A percentile compares a stretch with the other conserved stretches of the same genome.
phyloP scores from a whole-genome alignment of 2,888 invertebrate species.

The Rapana venosa region DNA sequence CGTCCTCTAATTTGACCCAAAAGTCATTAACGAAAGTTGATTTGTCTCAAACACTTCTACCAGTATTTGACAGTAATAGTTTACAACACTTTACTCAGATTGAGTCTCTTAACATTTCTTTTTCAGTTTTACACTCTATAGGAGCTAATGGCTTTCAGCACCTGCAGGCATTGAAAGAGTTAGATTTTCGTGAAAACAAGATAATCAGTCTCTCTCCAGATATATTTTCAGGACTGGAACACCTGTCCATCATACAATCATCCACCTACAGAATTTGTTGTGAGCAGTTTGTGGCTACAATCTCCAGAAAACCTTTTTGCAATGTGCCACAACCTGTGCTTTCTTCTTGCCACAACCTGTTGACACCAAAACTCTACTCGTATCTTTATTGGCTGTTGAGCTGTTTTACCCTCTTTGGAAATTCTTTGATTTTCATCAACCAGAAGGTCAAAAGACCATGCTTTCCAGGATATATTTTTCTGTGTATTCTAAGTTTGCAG shows the following conservation, averaged over 20 bases:
- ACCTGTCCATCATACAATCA: neutral
- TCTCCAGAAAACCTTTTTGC: neutral
- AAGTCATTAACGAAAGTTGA: neutral
- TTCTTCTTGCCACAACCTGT: neutral
- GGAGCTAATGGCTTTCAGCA: neutral
- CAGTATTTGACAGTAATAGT: neutral
- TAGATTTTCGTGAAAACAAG: neutral
- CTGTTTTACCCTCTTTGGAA: neutral
- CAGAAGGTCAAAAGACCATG: neutral
- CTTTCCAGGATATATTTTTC: neutral
- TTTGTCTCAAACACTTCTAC: neutral
- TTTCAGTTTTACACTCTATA: neutral
- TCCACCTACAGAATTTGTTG: neutral
- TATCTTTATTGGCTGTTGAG: neutral
- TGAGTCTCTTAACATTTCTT: neutral
- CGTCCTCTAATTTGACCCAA: neutral
- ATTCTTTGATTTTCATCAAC: neutral
- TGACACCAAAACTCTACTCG: neutral
- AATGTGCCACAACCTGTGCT: neutral
- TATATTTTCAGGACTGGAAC: neutral
- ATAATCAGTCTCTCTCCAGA: neutral
- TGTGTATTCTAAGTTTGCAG: neutral
- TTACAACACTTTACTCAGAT: neutral
- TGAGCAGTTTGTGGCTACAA: neutral
- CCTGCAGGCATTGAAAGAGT: neutral